phyloP scores from a whole-genome alignment of 2,113 vertebrate genomes.

The Rhea pennata region DNA sequence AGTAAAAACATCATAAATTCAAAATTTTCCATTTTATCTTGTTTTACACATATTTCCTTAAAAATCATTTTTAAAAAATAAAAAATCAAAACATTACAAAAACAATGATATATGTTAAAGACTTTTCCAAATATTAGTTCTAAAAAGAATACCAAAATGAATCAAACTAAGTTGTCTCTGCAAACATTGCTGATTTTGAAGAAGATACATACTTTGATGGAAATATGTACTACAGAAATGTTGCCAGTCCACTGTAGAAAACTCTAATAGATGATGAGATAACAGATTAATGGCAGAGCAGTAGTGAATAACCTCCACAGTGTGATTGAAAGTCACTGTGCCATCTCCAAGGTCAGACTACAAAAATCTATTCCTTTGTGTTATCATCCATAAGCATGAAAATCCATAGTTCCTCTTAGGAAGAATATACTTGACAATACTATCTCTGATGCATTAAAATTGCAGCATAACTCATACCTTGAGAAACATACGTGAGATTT shows the following conservation, averaged over 20 bases:
- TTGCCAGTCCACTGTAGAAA: not conserved
- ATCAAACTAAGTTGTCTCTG: not conserved
- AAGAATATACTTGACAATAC: not conserved
- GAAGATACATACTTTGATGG: not conserved
- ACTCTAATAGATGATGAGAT: not conserved
- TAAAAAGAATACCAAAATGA: not conserved
- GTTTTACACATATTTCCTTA: not conserved
- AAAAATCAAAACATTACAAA: not conserved
- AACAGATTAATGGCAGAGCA: not conserved
- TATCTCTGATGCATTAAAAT: not conserved
- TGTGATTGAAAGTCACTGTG: not conserved
- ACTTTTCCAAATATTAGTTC: not conserved
- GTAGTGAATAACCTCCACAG: not conserved
- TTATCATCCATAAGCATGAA: not conserved
- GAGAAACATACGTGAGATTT: not conserved
- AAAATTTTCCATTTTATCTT: not conserved
- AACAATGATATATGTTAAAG: rapidly evolving
- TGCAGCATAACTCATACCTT: not conserved
- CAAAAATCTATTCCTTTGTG: not conserved
- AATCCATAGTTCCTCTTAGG: not conserved
- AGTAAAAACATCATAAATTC: not conserved
- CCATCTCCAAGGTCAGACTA: not conserved
- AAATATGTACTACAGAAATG: not conserved
- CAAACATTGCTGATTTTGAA: not conserved
- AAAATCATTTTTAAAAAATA: not conserved